Percentiles rank a stretch among this genome's conserved stretches.
phyloP scores from a whole-genome alignment of 2,888 invertebrate species.

The Smittia aterrima region DNA sequence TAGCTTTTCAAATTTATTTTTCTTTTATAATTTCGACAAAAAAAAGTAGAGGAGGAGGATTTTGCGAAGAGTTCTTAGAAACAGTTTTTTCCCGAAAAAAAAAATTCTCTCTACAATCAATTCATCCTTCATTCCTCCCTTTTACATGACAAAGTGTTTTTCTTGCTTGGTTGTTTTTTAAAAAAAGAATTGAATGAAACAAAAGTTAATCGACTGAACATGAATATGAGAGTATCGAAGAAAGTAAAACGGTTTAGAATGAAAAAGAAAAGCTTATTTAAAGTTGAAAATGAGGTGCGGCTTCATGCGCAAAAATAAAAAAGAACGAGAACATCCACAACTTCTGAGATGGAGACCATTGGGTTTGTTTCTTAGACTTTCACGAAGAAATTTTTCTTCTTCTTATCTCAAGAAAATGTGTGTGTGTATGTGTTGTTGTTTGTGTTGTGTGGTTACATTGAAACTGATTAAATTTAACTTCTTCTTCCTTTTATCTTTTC shows the following conservation, averaged over 20 bases:
- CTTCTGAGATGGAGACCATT: background rate
- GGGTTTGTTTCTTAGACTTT: background rate
- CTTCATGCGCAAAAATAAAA: background rate
- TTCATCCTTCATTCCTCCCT: too few relatives aligned
- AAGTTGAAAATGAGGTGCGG: background rate
- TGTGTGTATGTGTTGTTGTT: too few relatives aligned
- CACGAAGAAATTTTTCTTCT: background rate
- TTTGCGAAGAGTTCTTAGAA: background rate
- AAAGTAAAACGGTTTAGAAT: too few relatives aligned
- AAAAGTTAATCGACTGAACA: too few relatives aligned
- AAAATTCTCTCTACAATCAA: too few relatives aligned
- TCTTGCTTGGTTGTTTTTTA: too few relatives aligned
- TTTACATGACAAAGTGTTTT: too few relatives aligned
- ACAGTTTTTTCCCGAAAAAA: background rate
- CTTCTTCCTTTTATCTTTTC: background rate
- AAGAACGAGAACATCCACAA: background rate
- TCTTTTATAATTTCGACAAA: background rate
- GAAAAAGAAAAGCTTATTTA: background rate
- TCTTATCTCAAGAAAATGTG: too few relatives aligned
- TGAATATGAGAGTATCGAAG: too few relatives aligned
- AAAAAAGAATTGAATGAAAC: too few relatives aligned
- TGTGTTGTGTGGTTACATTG: background rate
- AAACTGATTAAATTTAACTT: slow-evolving; percentile 10
- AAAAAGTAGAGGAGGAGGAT: background rate
- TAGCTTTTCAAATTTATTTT: background rate